Percentiles rank a stretch among this genome's conserved stretches.
Evolutionary conservation across 2,797 vertebrate genomes (phyloP).

Genomic region (Cossypha dichroa): DNA sequence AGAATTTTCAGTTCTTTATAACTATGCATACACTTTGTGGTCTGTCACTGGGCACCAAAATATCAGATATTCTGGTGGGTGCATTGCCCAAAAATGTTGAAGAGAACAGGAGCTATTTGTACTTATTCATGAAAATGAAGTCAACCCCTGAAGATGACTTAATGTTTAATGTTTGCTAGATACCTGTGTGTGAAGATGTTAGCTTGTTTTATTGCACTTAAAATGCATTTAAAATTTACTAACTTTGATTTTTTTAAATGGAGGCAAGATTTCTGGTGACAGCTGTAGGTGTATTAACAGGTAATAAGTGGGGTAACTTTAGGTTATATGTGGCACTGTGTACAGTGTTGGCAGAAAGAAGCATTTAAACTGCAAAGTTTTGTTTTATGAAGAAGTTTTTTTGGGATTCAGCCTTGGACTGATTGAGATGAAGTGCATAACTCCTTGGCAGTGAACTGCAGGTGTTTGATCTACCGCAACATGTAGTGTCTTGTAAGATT

Average conservation of each 20-base stretch:
- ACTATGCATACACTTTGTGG: neutral
- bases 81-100: neutral
- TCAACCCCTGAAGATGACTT: neutral
- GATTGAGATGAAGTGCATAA: neutral
- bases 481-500: neutral
- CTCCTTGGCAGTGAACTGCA: neutral
- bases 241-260: neutral
- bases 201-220: neutral
- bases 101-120: neutral
- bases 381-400: neutral
- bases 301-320: neutral
- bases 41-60: neutral
- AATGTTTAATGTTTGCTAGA: neutral
- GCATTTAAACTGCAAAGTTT: neutral
- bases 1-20: neutral
- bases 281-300: neutral
- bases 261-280: neutral
- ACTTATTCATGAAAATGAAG: neutral
- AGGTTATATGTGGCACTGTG: neutral
- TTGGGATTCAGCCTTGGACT: neutral
- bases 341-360: neutral
- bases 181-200: neutral
- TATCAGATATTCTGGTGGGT: neutral
- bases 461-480: neutral
- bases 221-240: neutral